Conservation (phyloP, 2,113 vertebrate genomes). For the Colistium nudipinnis region DNA sequence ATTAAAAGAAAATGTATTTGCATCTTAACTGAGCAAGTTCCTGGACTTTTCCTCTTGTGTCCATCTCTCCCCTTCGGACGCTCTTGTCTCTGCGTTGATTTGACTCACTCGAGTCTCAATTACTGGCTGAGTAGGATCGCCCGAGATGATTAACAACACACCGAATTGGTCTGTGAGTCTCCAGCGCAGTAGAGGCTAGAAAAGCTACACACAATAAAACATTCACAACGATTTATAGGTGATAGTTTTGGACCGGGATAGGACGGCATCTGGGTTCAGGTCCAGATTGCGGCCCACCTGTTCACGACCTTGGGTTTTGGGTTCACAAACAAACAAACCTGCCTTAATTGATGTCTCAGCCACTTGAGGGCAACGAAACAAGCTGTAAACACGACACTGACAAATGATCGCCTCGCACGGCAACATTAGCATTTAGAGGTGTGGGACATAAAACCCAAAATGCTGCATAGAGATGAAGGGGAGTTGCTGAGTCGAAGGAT, state of each 20-base stretch:
- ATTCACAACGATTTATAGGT: background rate
- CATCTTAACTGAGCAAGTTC: too few relatives aligned
- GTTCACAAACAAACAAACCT: background rate
- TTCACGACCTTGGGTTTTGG: background rate
- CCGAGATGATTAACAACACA: background rate
- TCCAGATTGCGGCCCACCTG: background rate
- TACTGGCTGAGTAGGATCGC: background rate
- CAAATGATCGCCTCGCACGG: background rate
- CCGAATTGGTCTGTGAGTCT: background rate
- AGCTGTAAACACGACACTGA: background rate
- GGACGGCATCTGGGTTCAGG: background rate
- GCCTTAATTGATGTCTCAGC: background rate
- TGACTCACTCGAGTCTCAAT: background rate
- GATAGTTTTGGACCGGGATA: background rate
- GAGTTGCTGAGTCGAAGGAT: background rate
- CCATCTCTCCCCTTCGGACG: background rate
- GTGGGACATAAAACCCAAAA: background rate
- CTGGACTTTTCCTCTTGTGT: too few relatives aligned
- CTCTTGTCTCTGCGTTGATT: background rate
- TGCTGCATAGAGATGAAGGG: background rate
- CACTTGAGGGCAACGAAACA: background rate
- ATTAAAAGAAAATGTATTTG: too few relatives aligned
- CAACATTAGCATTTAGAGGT: background rate
- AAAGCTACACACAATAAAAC: background rate
- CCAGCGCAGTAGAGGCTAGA: background rate